A percentile compares a stretch with the other conserved stretches of the same genome.
phyloP scores from a whole-genome alignment of 1,140 invertebrate species.

The Helicoverpa zea region DNA sequence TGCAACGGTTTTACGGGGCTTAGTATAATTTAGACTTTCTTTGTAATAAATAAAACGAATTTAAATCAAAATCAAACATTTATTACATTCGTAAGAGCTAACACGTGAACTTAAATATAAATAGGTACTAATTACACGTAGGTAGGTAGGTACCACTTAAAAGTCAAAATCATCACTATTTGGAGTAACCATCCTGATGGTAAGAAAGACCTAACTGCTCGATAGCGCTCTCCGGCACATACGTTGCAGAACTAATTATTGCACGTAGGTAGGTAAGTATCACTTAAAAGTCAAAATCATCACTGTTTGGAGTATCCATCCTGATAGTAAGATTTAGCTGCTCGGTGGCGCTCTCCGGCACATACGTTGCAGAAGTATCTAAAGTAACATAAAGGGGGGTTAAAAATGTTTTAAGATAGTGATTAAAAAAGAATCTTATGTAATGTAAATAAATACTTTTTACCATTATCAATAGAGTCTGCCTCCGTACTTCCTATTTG shows the following conservation, averaged over 20 bases:
- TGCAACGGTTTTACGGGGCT: too few relatives aligned
- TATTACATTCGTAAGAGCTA: not conserved
- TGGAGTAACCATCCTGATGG: slow-evolving; percentile 52
- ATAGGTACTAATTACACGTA: not conserved
- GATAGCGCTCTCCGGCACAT: slow-evolving; percentile 45
- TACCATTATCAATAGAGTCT: slow-evolving; percentile 54
- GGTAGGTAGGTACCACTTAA: slow-evolving; percentile 47
- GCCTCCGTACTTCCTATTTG: slow-evolving; percentile 59
- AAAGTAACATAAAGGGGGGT: slow-evolving; percentile 32
- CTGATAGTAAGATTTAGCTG: slow-evolving; percentile 43
- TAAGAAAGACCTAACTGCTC: slow-evolving; percentile 22
- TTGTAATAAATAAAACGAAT: not conserved
- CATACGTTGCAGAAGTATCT: slow-evolving; percentile 56
- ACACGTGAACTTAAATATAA: not conserved
- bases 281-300: slow-evolving; percentile 70
- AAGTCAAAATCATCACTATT: slow-evolving; percentile 73
- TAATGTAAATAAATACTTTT: slow-evolving; percentile 9
- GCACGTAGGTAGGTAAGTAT: not conserved
- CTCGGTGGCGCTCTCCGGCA: slow-evolving; percentile 41
- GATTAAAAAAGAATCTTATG: too few relatives aligned
- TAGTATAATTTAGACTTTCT: not conserved
- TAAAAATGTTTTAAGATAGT: not conserved
- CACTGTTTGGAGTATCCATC: slow-evolving; percentile 59
- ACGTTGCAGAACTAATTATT: slow-evolving; percentile 47
- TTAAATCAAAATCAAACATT: not conserved